Evolutionary conservation across 1,140 invertebrate species (phyloP).

Genomic region (Drosophila saltans): DNA sequence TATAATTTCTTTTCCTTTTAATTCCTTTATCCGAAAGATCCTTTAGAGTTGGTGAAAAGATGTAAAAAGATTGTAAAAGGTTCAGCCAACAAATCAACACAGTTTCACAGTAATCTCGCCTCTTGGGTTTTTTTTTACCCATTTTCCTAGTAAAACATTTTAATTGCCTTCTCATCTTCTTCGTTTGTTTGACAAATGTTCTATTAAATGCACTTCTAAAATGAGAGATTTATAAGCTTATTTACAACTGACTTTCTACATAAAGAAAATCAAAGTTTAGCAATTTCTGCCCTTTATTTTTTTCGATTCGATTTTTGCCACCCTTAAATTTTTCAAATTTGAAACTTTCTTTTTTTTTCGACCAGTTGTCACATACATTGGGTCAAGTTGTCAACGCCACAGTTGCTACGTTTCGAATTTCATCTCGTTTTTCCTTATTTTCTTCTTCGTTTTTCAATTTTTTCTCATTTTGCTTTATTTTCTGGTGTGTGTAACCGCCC

Average conservation of each 20-base stretch:
- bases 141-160: not conserved
- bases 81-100: not conserved
- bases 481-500: conserved; percentile 37
- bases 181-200: not conserved
- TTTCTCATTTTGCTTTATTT: not conserved
- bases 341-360: conserved; percentile 48
- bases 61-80: too few species aligned
- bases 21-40: not conserved
- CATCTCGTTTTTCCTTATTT: not conserved
- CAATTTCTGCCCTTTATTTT: not conserved
- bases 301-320: conserved; percentile 47
- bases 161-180: conserved; percentile 4
- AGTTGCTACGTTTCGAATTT: conserved; percentile 55
- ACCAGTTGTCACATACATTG: conserved; percentile 65
- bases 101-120: too few species aligned
- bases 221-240: conserved; percentile 35
- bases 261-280: conserved; percentile 11
- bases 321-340: conserved; percentile 40
- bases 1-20: not conserved
- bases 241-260: too few species aligned
- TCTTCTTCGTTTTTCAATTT: conserved; percentile 6
- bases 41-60: too few species aligned
- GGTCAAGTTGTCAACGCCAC: conserved; percentile 75
- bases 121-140: too few species aligned
- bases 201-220: not conserved